Base-by-base conservation (phyloP, 2,797 vertebrate species). In the Chelidonichthys spinosus region DNA sequence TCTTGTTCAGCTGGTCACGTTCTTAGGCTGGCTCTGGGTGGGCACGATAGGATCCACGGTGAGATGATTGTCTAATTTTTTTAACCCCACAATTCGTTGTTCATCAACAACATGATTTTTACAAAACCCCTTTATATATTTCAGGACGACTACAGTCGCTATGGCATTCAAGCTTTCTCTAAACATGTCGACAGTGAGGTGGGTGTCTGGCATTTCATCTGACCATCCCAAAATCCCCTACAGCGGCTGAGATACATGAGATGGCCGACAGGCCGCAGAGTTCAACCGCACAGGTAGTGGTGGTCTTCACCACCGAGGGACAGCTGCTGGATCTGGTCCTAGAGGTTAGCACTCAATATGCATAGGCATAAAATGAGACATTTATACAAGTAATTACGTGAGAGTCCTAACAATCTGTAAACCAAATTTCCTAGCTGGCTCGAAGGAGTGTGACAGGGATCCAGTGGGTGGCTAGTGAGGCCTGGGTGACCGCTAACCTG, bases 401-500 rank as follows among this genome's bases (percentile, higher is more conserved):
- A 44, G 1, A 35, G 39, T 25, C 25, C 25, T 25, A 25, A 25
- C 1, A 25, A 25, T 25, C 25, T 25, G 5, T 50, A 4, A 71
- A 32, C 17, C 7, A 43, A 33, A 50, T 56, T 37, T 74, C 73
- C 6, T 47, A 92, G 90, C 69, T 90, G 63, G 42, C 82, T 73
- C 13, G 63, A 33, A 89, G 87, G 76, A 90, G 89, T 71, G 69
- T 87, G 43, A 93, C 93, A 15, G 91, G 90, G 36, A 92, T 94
- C 53, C 94, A 95, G 70, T 96, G 94, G 95, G 87, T 96, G 36
- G 95, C 91, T 6, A 96, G 94, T 79, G 94, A 95, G 83, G 87
- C 94, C 10, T 95, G 95, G 94, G 85, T 95, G 54, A 93, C 94
- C 0, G 92, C 94, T 18, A 67, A 72, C 80, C 39, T 92, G 9